Evolutionary conservation across 1,140 invertebrate species (phyloP).

Genomic region (Euglossa dilemma): DNA sequence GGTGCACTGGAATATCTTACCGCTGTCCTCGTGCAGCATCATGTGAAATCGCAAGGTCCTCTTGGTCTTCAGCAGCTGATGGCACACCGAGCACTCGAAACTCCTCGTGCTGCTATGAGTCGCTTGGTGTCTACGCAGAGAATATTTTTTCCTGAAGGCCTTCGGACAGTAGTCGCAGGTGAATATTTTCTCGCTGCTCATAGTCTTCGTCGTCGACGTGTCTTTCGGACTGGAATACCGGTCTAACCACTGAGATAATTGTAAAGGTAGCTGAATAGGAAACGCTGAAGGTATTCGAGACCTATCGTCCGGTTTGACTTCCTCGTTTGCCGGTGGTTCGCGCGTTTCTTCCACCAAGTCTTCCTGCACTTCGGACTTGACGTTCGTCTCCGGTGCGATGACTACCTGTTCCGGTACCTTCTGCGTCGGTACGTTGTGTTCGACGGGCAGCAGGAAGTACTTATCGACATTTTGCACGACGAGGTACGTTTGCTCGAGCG

Average conservation of each 20-base stretch:
- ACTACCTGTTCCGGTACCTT: neutral
- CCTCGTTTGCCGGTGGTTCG: neutral
- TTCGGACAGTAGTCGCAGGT: neutral
- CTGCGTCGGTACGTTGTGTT: neutral
- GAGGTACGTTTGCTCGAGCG: constrained; percentile 30
- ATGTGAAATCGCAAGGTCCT: neutral
- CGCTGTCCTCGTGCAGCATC: neutral
- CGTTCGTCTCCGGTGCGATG: too few species aligned
- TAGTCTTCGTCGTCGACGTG: neutral
- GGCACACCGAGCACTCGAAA: constrained; percentile 21
- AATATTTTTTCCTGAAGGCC: constrained; percentile 2
- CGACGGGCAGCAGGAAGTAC: constrained; percentile 23
- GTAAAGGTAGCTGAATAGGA: neutral
- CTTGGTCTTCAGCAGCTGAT: neutral
- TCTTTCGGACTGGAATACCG: neutral
- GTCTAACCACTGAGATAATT: neutral
- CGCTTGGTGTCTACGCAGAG: neutral
- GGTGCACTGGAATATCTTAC: neutral
- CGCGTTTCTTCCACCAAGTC: neutral
- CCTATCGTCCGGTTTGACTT: too few species aligned
- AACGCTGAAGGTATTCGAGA: too few species aligned
- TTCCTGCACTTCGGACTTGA: neutral
- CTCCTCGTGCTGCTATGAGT: neutral
- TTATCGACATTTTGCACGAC: constrained; percentile 10
- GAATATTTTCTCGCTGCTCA: neutral